These are phyloP conservation scores for Hetaerina americana DNA, from an alignment of 1,140 invertebrate species.

Conservation along the genomic window DNA sequence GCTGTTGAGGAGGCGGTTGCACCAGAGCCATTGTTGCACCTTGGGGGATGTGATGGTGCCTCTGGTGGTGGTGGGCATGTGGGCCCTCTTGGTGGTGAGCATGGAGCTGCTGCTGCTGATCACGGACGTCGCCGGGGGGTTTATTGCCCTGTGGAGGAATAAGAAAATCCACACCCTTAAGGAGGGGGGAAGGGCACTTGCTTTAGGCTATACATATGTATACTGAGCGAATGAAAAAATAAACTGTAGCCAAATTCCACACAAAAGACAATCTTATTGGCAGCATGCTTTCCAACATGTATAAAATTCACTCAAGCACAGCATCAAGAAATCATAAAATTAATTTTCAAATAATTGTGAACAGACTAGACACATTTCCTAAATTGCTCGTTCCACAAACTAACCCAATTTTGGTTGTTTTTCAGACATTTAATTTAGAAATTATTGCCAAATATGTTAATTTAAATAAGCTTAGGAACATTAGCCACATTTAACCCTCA, in stretches of 20 bases:
- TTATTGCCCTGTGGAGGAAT: background rate
- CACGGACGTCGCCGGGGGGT: background rate
- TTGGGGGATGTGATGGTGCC: slow-evolving; percentile 8
- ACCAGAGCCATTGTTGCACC: background rate
- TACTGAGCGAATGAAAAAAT: background rate
- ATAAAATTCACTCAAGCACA: too few relatives aligned
- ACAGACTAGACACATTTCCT: too few relatives aligned
- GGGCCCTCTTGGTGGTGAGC: background rate
- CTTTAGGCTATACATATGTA: too few relatives aligned
- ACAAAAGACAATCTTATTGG: background rate
- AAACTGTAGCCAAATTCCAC: background rate
- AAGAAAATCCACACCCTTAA: background rate
- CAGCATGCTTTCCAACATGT: too few relatives aligned
- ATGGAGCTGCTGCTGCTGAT: slow-evolving; percentile 24
- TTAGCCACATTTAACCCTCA: too few relatives aligned
- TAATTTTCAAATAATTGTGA: too few relatives aligned
- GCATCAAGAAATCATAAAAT: too few relatives aligned
- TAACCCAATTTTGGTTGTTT: too few relatives aligned
- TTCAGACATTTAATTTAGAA: too few relatives aligned
- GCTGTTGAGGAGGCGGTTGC: background rate
- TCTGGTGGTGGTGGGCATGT: slow-evolving; percentile 5
- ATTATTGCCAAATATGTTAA: too few relatives aligned
- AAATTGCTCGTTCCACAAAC: too few relatives aligned
- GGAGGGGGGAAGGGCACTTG: background rate
- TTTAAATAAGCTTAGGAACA: too few relatives aligned